phyloP scores from a whole-genome alignment of 2,113 vertebrate species.

The Nasalis larvatus region DNA sequence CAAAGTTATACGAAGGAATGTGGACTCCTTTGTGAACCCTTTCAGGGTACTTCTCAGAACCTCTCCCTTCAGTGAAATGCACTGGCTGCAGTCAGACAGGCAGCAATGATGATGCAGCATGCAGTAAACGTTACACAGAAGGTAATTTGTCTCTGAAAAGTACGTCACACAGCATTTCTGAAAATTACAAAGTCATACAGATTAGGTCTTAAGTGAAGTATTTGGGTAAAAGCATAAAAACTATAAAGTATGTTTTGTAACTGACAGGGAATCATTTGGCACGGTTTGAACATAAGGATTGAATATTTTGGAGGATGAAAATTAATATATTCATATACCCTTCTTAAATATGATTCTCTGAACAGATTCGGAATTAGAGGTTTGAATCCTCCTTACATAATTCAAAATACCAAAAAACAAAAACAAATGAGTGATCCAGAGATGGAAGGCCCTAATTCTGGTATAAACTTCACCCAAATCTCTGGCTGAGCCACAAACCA shows the following conservation, averaged over 20 bases:
- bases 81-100: not conserved
- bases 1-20: constrained; percentile 4
- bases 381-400: not conserved
- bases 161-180: not conserved
- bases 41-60: not conserved
- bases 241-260: not conserved
- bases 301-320: not conserved
- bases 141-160: constrained; percentile 11
- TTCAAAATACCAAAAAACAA: not conserved
- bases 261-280: not conserved
- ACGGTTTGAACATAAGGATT: not conserved
- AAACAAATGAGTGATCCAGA: not conserved
- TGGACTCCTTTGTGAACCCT: not conserved
- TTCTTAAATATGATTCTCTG: not conserved
- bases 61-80: not conserved
- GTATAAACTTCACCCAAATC: not conserved
- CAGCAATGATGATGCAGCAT: not conserved
- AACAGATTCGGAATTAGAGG: not conserved
- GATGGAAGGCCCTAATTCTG: not conserved
- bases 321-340: not conserved
- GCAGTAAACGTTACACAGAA: not conserved
- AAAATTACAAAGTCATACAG: not conserved
- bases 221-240: not conserved
- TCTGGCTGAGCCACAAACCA: not conserved
- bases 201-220: not conserved